Conservation (phyloP, 2,888 invertebrate species). For the Drosophila colorata region DNA sequence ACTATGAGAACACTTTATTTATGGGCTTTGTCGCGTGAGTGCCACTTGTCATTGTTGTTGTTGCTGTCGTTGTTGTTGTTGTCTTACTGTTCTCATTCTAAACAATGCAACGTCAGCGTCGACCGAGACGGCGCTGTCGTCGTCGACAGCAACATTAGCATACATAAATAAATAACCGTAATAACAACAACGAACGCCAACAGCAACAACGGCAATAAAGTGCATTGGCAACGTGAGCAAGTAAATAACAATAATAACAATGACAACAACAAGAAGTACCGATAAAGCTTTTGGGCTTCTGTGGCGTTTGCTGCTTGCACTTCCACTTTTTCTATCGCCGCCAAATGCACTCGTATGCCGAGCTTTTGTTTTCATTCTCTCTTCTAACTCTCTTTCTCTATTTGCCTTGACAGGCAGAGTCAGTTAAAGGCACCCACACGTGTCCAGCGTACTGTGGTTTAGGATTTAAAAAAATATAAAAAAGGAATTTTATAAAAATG, state of each 20-base stretch:
- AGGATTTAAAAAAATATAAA: background rate
- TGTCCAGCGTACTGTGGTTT: slow-evolving; percentile 42
- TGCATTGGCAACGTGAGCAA: slow-evolving; percentile 56
- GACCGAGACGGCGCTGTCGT: slow-evolving; percentile 25
- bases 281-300: slow-evolving; percentile 63
- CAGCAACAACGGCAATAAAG: slow-evolving; percentile 40
- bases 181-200: slow-evolving; percentile 49
- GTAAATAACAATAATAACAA: slow-evolving; percentile 53
- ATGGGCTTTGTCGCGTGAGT: slow-evolving; percentile 71
- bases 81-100: slow-evolving; percentile 70
- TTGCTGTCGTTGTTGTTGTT: slow-evolving; percentile 37
- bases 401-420: slow-evolving; percentile 30
- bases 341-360: slow-evolving; percentile 51
- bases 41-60: slow-evolving; percentile 49
- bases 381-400: slow-evolving; percentile 11
- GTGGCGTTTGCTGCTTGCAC: slow-evolving; percentile 32
- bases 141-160: slow-evolving; percentile 68
- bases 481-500: background rate
- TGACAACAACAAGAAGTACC: slow-evolving; percentile 38
- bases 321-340: slow-evolving; percentile 11
- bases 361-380: slow-evolving; percentile 57
- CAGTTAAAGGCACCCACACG: slow-evolving; percentile 38
- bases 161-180: slow-evolving; percentile 79
- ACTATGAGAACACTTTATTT: slow-evolving; percentile 71
- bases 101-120: slow-evolving; percentile 69